A percentile compares a stretch with the other conserved stretches of the same genome.
These are phyloP conservation scores for Sitta carolinensis DNA, from an alignment of 2,797 vertebrate species.

Conservation along the genomic window DNA sequence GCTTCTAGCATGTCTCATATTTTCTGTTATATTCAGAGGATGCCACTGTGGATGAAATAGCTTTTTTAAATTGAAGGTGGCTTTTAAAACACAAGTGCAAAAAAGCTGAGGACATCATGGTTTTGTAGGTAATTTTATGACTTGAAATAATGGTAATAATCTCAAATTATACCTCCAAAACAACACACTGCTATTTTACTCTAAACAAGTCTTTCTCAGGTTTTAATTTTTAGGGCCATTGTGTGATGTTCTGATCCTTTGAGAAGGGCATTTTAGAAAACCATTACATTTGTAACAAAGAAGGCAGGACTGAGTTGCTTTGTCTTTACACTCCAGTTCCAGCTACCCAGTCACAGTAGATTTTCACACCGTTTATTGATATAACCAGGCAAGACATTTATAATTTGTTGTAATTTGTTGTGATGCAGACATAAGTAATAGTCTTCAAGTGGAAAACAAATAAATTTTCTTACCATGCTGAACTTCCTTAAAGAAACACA, in stretches of 20 bases:
- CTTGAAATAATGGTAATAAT: neutral
- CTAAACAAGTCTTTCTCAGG: neutral
- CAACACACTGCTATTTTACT: neutral
- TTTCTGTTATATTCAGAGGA: neutral
- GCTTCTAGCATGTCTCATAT: neutral
- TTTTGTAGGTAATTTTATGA: neutral
- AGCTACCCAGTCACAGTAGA: neutral
- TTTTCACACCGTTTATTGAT: conserved; percentile 2
- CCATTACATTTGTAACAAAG: neutral
- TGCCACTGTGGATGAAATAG: neutral
- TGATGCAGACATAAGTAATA: neutral
- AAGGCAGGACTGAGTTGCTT: neutral
- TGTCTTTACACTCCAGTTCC: neutral
- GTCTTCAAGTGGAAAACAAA: neutral
- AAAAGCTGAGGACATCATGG: neutral
- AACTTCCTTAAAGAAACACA: neutral
- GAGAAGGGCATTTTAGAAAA: neutral
- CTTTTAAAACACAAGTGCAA: neutral
- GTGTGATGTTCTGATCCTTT: neutral
- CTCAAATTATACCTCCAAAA: neutral
- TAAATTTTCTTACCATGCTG: neutral
- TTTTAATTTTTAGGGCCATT: neutral
- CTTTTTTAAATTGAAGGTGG: neutral
- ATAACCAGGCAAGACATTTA: neutral
- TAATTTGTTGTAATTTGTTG: neutral